phyloP scores from a whole-genome alignment of 2,797 vertebrate species.

The Tamandua tetradactyla region DNA sequence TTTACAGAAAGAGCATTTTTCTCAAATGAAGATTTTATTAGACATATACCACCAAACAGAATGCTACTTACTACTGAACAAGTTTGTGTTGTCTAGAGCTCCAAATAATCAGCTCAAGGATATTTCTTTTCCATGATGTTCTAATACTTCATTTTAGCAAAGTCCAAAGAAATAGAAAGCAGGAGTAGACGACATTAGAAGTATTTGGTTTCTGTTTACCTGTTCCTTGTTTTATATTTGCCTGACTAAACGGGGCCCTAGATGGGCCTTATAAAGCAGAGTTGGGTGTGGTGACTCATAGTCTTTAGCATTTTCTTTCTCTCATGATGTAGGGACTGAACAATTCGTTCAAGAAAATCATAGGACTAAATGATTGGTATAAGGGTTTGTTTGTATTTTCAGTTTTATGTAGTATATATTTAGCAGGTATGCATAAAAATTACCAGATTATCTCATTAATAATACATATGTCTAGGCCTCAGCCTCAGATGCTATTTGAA shows the following conservation, averaged over 20 bases:
- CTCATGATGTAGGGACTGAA: not conserved
- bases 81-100: not conserved
- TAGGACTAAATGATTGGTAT: not conserved
- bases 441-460: not conserved
- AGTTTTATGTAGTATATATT: not conserved
- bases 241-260: not conserved
- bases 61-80: not conserved
- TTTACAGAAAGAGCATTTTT: constrained; percentile 1
- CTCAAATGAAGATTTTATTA: constrained; percentile 15
- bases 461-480: not conserved
- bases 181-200: not conserved
- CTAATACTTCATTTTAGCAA: not conserved
- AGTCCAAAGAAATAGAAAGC: not conserved
- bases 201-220: not conserved
- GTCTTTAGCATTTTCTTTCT: not conserved
- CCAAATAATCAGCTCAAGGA: not conserved
- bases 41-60: not conserved
- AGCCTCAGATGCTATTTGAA: not conserved
- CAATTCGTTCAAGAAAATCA: constrained; percentile 23
- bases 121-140: not conserved
- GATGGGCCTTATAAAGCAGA: not conserved
- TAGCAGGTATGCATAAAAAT: not conserved
- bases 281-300: not conserved
- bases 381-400: constrained; percentile 19
- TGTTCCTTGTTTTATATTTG: not conserved